phyloP scores from a whole-genome alignment of 2,888 invertebrate genomes.

The Imbricaverruca yamaguchii region DNA sequence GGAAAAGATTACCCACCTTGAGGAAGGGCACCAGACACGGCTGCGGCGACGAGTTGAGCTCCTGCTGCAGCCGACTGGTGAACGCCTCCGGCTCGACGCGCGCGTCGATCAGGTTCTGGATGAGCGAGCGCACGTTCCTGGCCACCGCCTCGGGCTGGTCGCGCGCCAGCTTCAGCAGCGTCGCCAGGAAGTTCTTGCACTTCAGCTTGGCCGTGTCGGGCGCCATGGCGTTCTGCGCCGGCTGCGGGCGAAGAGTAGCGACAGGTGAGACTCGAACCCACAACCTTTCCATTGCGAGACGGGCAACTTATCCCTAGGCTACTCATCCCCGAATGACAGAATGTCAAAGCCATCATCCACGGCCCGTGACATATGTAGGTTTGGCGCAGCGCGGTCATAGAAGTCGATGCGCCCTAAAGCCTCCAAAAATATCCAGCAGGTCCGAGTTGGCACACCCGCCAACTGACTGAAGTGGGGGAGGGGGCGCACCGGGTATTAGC shows the following conservation, averaged over 20 bases:
- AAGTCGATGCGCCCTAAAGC: too few relatives aligned
- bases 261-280: too few relatives aligned
- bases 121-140: slow-evolving; percentile 81
- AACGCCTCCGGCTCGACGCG: slow-evolving; percentile 94
- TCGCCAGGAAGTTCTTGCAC: slow-evolving; percentile 94
- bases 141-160: slow-evolving; percentile 90
- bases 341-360: neutral
- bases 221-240: slow-evolving; percentile 38
- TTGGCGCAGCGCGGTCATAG: too few relatives aligned
- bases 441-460: too few relatives aligned
- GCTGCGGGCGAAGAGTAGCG: too few relatives aligned
- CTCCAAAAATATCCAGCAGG: too few relatives aligned
- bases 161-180: slow-evolving; percentile 86
- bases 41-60: slow-evolving; percentile 94
- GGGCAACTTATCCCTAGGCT: too few relatives aligned
- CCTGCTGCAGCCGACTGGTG: slow-evolving; percentile 84
- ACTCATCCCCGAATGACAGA: too few relatives aligned
- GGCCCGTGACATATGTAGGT: neutral
- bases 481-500: too few relatives aligned
- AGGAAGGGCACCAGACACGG: slow-evolving; percentile 97
- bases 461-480: too few relatives aligned
- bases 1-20: slow-evolving; percentile 54
- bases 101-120: slow-evolving; percentile 91
- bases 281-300: too few relatives aligned
- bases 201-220: slow-evolving; percentile 89